Conservation (phyloP, 2,113 vertebrate species). For the Macrotis lagotis region DNA sequence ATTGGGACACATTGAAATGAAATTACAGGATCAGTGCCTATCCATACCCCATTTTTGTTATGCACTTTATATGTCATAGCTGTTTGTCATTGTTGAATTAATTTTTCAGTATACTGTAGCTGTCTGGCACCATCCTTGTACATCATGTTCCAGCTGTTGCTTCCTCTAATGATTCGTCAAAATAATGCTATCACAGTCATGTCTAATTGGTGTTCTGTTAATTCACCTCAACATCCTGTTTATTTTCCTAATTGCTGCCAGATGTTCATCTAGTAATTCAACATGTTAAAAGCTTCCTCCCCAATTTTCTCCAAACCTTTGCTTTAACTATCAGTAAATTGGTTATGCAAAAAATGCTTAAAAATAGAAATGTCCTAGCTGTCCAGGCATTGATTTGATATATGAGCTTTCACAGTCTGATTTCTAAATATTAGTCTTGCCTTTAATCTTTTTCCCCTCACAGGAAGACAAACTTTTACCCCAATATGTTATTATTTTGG, state of each 20-base stretch:
- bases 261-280: slow-evolving; percentile 60
- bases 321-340: slow-evolving; percentile 66
- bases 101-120: slow-evolving; percentile 54
- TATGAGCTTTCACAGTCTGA: slow-evolving; percentile 33
- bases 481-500: not conserved
- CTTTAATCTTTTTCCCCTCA: not conserved
- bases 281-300: slow-evolving; percentile 72
- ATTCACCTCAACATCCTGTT: slow-evolving; percentile 70
- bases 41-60: not conserved
- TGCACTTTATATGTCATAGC: not conserved
- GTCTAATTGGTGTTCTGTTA: slow-evolving; percentile 73
- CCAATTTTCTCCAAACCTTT: slow-evolving; percentile 70
- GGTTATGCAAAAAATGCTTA: slow-evolving; percentile 63
- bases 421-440: slow-evolving; percentile 36
- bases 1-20: not conserved
- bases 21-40: not conserved
- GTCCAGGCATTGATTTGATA: slow-evolving; percentile 45
- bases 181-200: slow-evolving; percentile 54
- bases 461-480: not conserved
- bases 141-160: slow-evolving; percentile 58
- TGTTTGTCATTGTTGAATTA: slow-evolving; percentile 33
- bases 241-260: slow-evolving; percentile 76
- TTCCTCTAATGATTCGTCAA: slow-evolving; percentile 34
- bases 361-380: slow-evolving; percentile 59
- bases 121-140: slow-evolving; percentile 41